Conservation (phyloP, 2,113 vertebrate genomes). For the Phylloscopus trochilus region DNA sequence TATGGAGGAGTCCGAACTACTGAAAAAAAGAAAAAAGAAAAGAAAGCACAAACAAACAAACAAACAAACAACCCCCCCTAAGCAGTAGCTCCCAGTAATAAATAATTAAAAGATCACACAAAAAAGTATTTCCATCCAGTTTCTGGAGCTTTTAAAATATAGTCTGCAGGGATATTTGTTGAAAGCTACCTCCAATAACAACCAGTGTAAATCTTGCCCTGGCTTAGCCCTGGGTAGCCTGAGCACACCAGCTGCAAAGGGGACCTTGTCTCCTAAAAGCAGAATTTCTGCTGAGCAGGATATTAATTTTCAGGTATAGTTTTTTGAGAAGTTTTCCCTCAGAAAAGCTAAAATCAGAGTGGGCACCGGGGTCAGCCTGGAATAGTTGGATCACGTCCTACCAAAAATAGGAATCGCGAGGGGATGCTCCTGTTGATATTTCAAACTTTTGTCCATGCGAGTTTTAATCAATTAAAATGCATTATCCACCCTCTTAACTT, state of each 20-base stretch:
- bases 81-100: not conserved
- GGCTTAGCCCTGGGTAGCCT: not conserved
- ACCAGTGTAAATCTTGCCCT: not conserved
- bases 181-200: not conserved
- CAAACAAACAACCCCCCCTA: not conserved
- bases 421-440: constrained; percentile 37
- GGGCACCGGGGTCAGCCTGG: not conserved
- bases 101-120: not conserved
- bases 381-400: constrained; percentile 14
- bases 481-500: constrained; percentile 70
- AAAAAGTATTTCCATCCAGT: not conserved
- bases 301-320: not conserved
- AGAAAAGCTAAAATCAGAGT: not conserved
- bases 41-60: no score
- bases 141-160: not conserved
- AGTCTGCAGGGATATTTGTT: not conserved
- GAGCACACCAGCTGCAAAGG: not conserved
- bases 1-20: not conserved
- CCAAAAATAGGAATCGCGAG: not conserved
- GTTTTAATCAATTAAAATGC: constrained; percentile 73
- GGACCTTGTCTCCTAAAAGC: not conserved
- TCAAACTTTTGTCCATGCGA: constrained; percentile 26
- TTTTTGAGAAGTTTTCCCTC: not conserved
- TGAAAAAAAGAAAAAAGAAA: not conserved
- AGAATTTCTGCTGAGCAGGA: not conserved